These are phyloP conservation scores for Xiphorhynchus elegans DNA, from an alignment of 2,113 vertebrate genomes.

Conservation along the genomic window DNA sequence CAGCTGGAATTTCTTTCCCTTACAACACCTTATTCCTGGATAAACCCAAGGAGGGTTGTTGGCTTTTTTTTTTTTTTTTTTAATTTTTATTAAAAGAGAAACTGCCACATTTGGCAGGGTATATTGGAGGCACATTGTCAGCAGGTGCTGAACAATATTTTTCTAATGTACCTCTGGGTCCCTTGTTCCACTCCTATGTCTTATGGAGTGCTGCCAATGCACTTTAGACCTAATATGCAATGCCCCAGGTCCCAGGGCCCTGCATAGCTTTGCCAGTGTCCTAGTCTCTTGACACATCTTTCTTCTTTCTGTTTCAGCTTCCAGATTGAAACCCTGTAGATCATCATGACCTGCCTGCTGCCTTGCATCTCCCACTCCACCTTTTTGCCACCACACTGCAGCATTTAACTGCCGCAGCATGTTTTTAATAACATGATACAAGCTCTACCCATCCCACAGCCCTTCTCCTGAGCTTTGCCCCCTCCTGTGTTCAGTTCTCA, in stretches of 20 bases:
- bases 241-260: neutral
- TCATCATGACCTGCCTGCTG: neutral
- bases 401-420: neutral
- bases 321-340: neutral
- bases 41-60: neutral
- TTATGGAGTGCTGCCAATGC: conserved; percentile 38
- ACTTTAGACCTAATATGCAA: neutral
- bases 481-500: neutral
- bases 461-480: neutral
- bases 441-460: neutral
- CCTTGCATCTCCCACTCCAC: neutral
- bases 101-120: neutral
- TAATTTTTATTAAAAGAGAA: neutral
- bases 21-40: neutral
- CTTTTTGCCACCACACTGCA: neutral
- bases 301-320: neutral
- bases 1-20: neutral
- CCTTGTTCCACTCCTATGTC: neutral
- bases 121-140: neutral
- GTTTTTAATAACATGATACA: conserved; percentile 34
- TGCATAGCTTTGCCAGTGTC: neutral
- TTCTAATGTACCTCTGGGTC: conserved; percentile 19
- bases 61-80: neutral
- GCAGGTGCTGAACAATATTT: conserved; percentile 40
- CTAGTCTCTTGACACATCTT: neutral